Evolutionary conservation across 2,888 invertebrate species (phyloP).

Genomic region (Harpagoxenus sublaevis): DNA sequence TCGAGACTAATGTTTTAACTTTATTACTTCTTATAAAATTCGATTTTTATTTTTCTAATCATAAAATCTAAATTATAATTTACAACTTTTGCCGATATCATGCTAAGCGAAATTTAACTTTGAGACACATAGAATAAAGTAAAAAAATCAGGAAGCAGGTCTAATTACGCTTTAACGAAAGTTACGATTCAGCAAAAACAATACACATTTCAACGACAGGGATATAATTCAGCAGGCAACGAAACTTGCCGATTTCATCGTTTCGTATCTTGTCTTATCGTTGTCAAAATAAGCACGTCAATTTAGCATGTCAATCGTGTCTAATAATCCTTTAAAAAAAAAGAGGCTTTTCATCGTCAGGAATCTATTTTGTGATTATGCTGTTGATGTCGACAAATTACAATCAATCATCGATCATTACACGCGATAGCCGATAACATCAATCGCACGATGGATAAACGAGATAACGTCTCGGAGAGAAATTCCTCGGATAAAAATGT

Average conservation of each 20-base stretch:
- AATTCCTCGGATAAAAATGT: not conserved
- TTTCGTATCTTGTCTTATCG: not conserved
- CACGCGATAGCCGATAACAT: not conserved
- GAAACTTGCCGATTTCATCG: not conserved
- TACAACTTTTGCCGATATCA: not conserved
- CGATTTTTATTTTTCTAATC: not conserved
- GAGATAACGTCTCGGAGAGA: not conserved
- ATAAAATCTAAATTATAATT: not conserved
- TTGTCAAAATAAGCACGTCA: slow-evolving; percentile 1
- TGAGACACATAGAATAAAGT: not conserved
- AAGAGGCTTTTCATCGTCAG: not conserved
- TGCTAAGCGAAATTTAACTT: not conserved
- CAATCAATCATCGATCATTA: slow-evolving; percentile 9
- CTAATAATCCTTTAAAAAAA: not conserved
- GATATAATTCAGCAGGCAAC: not conserved
- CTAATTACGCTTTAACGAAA: not conserved
- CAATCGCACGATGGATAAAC: too few species aligned
- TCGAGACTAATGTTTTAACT: not conserved
- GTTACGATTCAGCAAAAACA: too few species aligned
- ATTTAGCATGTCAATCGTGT: not conserved
- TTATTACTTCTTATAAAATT: not conserved
- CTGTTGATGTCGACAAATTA: not conserved
- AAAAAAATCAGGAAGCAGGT: not conserved
- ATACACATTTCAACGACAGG: not conserved
- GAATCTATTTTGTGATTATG: not conserved